Percentiles rank a stretch among this genome's conserved stretches.
Conservation (phyloP, 2,797 vertebrate genomes). For the Siniperca scherzeri region DNA sequence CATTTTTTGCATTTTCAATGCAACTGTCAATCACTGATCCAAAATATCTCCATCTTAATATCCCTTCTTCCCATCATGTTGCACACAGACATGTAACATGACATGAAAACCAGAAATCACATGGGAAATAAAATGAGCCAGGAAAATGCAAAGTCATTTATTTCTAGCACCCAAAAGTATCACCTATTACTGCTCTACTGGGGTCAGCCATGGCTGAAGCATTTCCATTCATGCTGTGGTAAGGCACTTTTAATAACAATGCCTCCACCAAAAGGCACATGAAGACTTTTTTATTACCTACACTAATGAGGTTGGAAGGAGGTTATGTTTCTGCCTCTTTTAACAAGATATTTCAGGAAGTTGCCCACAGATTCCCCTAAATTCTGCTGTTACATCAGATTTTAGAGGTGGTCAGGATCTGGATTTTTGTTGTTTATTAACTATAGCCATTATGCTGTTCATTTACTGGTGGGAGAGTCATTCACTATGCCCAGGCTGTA, state of each 20-base stretch:
- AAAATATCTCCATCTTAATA: constrained; percentile 14
- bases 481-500: constrained; percentile 16
- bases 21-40: constrained; percentile 1
- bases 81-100: background rate
- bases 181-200: constrained; percentile 36
- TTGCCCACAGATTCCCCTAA: background rate
- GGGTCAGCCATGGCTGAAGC: constrained; percentile 25
- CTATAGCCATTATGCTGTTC: background rate
- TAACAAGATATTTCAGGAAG: background rate
- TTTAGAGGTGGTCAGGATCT: constrained; percentile 1
- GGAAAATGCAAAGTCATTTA: constrained; percentile 40
- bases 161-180: constrained; percentile 35
- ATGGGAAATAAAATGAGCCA: constrained; percentile 39
- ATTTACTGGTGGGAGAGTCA: background rate
- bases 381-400: constrained; percentile 4
- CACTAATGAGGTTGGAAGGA: constrained; percentile 28
- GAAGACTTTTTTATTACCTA: constrained; percentile 40
- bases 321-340: constrained; percentile 19
- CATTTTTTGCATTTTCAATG: no score
- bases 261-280: constrained; percentile 30
- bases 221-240: constrained; percentile 38
- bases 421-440: constrained; percentile 26
- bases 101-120: constrained; percentile 5
- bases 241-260: constrained; percentile 29
- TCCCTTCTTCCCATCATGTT: background rate